Conservation (phyloP, 2,888 invertebrate species). For the Oxyteleia sp. region DNA sequence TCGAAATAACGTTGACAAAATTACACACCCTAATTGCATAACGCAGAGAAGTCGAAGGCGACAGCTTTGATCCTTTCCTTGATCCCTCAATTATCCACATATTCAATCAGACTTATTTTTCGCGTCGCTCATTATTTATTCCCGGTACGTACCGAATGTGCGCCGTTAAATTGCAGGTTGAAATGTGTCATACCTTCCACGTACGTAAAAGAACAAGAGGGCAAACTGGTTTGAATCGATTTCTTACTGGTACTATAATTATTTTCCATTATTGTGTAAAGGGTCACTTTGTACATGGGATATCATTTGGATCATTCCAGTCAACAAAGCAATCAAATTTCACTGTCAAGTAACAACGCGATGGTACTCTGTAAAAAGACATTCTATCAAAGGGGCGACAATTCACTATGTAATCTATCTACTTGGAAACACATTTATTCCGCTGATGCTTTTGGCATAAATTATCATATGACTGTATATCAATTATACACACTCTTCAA, state of each 20-base stretch:
- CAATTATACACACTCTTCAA: too few relatives aligned
- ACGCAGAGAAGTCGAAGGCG: slow-evolving; percentile 10
- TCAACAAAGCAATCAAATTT: slow-evolving; percentile 64
- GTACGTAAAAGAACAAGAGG: slow-evolving; percentile 31
- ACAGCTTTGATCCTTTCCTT: slow-evolving; percentile 37
- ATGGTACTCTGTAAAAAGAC: slow-evolving; percentile 51
- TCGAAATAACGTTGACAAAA: slow-evolving; percentile 39
- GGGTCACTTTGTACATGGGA: slow-evolving; percentile 67
- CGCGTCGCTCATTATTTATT: slow-evolving; percentile 49
- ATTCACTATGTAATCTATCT: slow-evolving; percentile 59
- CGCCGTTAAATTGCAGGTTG: slow-evolving; percentile 47
- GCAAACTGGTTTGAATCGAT: slow-evolving; percentile 67
- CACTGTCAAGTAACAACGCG: slow-evolving; percentile 52
- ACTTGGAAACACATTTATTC: slow-evolving; percentile 39
- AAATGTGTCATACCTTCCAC: slow-evolving; percentile 52
- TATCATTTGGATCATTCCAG: slow-evolving; percentile 64
- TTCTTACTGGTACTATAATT: slow-evolving; percentile 65
- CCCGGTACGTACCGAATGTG: slow-evolving; percentile 43
- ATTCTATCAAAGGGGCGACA: slow-evolving; percentile 51
- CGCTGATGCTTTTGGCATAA: neutral
- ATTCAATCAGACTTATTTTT: slow-evolving; percentile 58
- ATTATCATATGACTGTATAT: neutral
- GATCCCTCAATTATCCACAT: slow-evolving; percentile 48
- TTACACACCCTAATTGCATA: slow-evolving; percentile 24
- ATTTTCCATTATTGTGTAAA: slow-evolving; percentile 61